These are phyloP conservation scores for Tolmerus cingulatus DNA, from an alignment of 2,888 invertebrate species.

Conservation along the genomic window DNA sequence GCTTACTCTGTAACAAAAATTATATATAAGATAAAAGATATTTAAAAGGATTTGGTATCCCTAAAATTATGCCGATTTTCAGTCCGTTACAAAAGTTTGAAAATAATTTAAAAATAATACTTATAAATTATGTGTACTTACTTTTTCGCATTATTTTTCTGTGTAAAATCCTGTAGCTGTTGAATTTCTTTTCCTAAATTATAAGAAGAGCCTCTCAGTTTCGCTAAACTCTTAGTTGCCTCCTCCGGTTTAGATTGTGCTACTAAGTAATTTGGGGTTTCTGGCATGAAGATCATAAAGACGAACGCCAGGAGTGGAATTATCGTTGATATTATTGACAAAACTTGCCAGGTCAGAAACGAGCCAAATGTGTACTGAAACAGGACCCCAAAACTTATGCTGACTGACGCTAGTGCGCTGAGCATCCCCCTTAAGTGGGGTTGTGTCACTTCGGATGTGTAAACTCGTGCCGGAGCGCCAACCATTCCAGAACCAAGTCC, in stretches of 20 bases:
- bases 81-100: too few species aligned
- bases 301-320: constrained; percentile 70
- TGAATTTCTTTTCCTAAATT: constrained; percentile 71
- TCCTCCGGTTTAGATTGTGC: constrained; percentile 68
- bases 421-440: constrained; percentile 79
- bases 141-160: constrained; percentile 69
- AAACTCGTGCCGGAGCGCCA: constrained; percentile 74
- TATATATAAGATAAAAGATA: not conserved
- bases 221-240: constrained; percentile 68
- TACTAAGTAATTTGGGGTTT: constrained; percentile 76
- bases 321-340: constrained; percentile 71
- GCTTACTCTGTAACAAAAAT: constrained; percentile 40
- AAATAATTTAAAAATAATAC: too few species aligned
- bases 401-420: constrained; percentile 75
- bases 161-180: constrained; percentile 69
- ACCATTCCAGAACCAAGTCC: constrained; percentile 79
- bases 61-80: too few species aligned
- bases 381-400: constrained; percentile 76
- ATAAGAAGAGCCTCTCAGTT: constrained; percentile 70
- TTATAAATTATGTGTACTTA: not conserved
- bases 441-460: constrained; percentile 76
- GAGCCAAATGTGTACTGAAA: constrained; percentile 71
- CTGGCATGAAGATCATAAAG: constrained; percentile 72
- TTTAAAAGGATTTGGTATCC: not conserved
- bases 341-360: constrained; percentile 69